A percentile compares a stretch with the other conserved stretches of the same genome.
phyloP scores from a whole-genome alignment of 2,797 vertebrate genomes.

The Cynodonichthys magdalenae region DNA sequence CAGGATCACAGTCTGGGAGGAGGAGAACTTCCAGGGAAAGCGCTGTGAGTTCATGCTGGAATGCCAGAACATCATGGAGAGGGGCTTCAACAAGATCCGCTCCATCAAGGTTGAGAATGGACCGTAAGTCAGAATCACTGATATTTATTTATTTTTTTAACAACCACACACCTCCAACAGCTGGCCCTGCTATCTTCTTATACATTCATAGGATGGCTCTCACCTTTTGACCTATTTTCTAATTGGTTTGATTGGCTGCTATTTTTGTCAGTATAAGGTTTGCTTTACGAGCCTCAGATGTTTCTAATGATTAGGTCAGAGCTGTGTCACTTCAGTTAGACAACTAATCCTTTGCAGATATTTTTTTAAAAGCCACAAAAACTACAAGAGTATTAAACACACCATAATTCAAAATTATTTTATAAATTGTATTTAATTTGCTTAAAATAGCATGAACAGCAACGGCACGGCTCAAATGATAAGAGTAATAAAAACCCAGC shows the following conservation, averaged over 20 bases:
- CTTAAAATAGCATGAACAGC: conserved; percentile 40
- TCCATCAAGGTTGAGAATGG: conserved; percentile 96
- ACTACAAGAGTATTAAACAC: too few species aligned
- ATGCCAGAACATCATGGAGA: conserved; percentile 93
- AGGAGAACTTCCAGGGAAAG: conserved; percentile 97
- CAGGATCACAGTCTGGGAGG: conserved; percentile 94
- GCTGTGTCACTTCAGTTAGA: too few species aligned
- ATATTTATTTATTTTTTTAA: background rate
- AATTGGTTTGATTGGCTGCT: background rate
- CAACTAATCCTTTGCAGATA: too few species aligned
- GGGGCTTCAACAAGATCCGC: conserved; percentile 93
- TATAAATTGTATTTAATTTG: conserved; percentile 18
- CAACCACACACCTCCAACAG: background rate
- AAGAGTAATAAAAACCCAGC: conserved; percentile 11
- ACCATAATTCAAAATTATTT: background rate
- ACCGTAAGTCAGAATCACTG: conserved; percentile 85
- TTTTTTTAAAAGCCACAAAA: too few species aligned
- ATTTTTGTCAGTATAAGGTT: background rate
- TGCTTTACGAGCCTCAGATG: too few species aligned
- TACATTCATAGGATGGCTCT: background rate
- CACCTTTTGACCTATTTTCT: background rate
- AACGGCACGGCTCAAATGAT: background rate
- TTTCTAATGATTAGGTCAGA: too few species aligned
- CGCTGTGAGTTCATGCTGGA: conserved; percentile 92
- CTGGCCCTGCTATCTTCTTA: background rate